phyloP scores from a whole-genome alignment of 2,113 vertebrate genomes.

The Coptodon bakossiorum region DNA sequence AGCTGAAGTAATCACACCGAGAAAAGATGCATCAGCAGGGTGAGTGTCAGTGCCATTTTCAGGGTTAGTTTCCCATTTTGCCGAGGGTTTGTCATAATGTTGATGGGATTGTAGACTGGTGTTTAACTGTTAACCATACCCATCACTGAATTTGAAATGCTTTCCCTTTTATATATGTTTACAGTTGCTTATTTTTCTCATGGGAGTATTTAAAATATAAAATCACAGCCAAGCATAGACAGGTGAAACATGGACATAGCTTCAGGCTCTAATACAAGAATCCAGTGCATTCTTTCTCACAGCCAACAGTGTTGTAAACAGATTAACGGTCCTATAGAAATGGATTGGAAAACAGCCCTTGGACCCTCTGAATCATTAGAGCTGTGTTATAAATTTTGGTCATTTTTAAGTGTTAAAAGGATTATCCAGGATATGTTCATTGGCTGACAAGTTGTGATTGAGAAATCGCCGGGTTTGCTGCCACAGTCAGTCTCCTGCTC shows the following conservation, averaged over 20 bases:
- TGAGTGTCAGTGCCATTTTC: not conserved
- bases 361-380: not conserved
- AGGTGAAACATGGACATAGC: not conserved
- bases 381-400: not conserved
- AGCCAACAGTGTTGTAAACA: not conserved
- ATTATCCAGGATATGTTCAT: not conserved
- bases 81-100: not conserved
- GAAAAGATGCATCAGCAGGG: not conserved
- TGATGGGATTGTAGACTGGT: not conserved
- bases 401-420: not conserved
- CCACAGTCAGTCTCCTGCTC: not conserved
- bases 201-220: not conserved
- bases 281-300: not conserved
- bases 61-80: not conserved
- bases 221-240: not conserved
- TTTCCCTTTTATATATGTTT: not conserved
- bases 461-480: not conserved
- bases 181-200: not conserved
- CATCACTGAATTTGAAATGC: not conserved
- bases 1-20: not conserved
- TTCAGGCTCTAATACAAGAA: not conserved
- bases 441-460: not conserved
- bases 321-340: not conserved
- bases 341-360: not conserved
- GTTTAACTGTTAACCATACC: not conserved